These are phyloP conservation scores for Danio aesculapii DNA, from an alignment of 2,797 vertebrate species.

Conservation along the genomic window DNA sequence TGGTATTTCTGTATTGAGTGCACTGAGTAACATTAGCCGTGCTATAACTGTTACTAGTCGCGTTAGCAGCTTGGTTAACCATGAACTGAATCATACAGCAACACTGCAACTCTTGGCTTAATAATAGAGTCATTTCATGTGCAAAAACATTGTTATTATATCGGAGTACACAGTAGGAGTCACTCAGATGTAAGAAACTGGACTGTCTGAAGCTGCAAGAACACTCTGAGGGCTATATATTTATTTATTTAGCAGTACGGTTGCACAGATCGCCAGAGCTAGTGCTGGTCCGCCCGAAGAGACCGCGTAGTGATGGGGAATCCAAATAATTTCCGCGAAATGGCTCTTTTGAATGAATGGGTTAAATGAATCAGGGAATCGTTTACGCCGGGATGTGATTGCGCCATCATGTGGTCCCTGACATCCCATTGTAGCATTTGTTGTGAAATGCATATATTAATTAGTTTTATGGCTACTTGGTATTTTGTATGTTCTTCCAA, in stretches of 20 bases:
- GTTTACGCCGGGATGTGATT: background rate
- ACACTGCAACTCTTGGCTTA: background rate
- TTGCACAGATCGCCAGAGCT: constrained; percentile 21
- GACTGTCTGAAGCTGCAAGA: background rate
- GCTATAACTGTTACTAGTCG: background rate
- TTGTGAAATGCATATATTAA: background rate
- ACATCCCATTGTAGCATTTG: background rate
- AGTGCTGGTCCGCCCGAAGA: constrained; percentile 51
- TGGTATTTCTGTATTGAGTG: background rate
- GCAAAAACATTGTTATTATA: background rate
- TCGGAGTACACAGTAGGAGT: too few relatives aligned
- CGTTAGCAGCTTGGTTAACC: background rate
- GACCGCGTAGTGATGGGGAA: constrained; percentile 25
- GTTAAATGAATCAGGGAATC: background rate
- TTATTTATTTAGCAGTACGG: constrained; percentile 37
- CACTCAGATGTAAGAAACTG: background rate
- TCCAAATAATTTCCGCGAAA: background rate
- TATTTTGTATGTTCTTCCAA: too few relatives aligned
- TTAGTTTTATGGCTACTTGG: too few relatives aligned
- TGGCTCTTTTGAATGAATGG: constrained; percentile 6
- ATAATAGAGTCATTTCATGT: background rate
- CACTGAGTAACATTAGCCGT: background rate
- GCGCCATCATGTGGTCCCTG: background rate
- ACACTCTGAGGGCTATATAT: background rate
- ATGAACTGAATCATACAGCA: background rate